Percentiles rank a stretch among this genome's conserved stretches.
Evolutionary conservation across 2,113 vertebrate species (phyloP).

Genomic region (Loxodonta africana): DNA sequence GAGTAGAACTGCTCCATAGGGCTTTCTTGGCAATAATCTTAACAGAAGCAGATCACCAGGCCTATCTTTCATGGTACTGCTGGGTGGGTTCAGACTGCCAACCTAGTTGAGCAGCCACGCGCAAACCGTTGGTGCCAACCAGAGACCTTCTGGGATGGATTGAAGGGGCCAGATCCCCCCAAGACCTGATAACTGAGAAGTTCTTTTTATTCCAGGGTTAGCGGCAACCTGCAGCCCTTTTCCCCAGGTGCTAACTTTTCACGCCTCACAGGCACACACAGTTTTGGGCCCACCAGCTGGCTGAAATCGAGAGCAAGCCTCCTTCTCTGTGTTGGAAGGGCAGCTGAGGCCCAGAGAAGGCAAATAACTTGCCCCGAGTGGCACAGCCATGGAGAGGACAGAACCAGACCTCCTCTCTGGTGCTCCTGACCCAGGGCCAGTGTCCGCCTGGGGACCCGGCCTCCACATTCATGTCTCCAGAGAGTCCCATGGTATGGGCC

Average conservation of each 20-base stretch:
- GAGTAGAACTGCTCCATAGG: neutral
- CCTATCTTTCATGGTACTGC: neutral
- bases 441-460: neutral
- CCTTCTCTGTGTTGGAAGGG: neutral
- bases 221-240: neutral
- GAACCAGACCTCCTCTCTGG: neutral
- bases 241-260: neutral
- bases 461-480: neutral
- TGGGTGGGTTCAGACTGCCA: neutral
- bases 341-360: neutral
- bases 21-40: neutral
- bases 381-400: neutral
- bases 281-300: neutral
- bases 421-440: no score
- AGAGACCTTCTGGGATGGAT: neutral
- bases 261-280: fast-evolving
- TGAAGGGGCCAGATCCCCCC: neutral
- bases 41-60: neutral
- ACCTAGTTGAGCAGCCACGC: neutral
- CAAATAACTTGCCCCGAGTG: neutral
- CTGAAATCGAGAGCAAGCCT: neutral
- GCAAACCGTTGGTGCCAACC: neutral
- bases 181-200: neutral
- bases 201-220: neutral
- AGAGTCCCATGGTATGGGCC: neutral